Percentiles rank a stretch among this genome's conserved stretches.
Conservation (phyloP, 1,140 invertebrate species). For the Bombus consobrinus region DNA sequence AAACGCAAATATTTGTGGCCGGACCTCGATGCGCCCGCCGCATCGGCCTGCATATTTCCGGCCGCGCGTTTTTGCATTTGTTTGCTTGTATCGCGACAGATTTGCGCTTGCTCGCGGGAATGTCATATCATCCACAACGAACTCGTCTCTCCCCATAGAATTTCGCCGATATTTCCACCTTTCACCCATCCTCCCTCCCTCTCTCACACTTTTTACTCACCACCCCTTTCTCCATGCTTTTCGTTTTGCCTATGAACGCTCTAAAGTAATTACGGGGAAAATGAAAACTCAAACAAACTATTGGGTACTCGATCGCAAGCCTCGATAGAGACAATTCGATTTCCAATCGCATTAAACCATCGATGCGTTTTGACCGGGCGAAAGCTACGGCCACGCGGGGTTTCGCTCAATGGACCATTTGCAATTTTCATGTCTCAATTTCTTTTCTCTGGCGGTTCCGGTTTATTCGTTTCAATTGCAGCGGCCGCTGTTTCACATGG, state of each 20-base stretch:
- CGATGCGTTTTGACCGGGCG: not conserved
- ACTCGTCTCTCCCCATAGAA: not conserved
- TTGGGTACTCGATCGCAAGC: conserved; percentile 1
- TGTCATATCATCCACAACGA: not conserved
- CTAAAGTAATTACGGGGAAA: conserved; percentile 42
- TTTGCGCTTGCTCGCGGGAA: not conserved
- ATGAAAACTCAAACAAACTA: conserved; percentile 44
- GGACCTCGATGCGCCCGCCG: not conserved
- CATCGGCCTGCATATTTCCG: conserved; percentile 47
- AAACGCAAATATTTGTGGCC: conserved; percentile 63
- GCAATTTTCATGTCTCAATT: conserved; percentile 38
- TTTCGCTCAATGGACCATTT: not conserved
- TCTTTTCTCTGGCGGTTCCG: not conserved
- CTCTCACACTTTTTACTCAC: not conserved
- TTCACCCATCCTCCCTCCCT: no score
- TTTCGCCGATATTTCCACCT: conserved; percentile 25
- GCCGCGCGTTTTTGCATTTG: conserved; percentile 59
- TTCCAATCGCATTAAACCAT: conserved; percentile 21
- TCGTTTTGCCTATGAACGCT: conserved; percentile 16
- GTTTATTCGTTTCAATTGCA: conserved; percentile 6
- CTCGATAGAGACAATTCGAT: conserved; percentile 34
- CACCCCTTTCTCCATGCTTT: not conserved
- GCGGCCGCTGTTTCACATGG: not conserved
- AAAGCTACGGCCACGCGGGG: conserved; percentile 1
- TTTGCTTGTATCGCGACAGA: conserved; percentile 55